Base-by-base conservation (phyloP, 1,140 invertebrate genomes). In the Camponotus pennsylvanicus region DNA sequence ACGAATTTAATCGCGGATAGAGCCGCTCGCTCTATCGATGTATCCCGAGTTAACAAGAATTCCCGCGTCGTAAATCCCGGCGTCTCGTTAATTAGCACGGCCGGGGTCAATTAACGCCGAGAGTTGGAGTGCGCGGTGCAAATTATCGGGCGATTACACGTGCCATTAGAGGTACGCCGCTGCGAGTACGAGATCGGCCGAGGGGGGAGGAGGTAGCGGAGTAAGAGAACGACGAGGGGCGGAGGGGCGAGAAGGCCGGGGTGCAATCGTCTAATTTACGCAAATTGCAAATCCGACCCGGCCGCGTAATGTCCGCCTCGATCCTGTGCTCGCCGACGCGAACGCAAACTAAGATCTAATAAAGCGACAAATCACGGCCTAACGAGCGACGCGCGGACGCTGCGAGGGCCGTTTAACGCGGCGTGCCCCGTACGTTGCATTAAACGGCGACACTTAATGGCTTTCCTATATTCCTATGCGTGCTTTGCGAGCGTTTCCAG, bases 321-420 rank as follows among this genome's bases (percentile, higher is more conserved):
- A 89, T 92, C 86, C 73, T 75, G 57, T 64, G 66, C 73, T 32
- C 49, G 61, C n/a, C 59, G 69, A n/a, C 59, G 69, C 76, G 49
- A 21, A 52, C 80, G 84, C 89, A 92, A 94, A 92, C 93, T 93
- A 95, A 95, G 94, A 95, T 95, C 94, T 95, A 95, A 95, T 95
- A 95, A 95, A 95, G 94, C 94, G 92, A 95, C 94, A 95, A 95
- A 95, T 95, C 94, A 95, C 94, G 95, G 92, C 78, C 92, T 93
- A 94, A 94, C 92, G 89, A 91, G 89, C 90, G 82, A 85, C 89
- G 86, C 84, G 84, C 89, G 78, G 86, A 85, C 79, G 87, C 78
- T 86, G 89, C 73, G 76, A 88, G 90, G 84, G 85, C 89, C 75
- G 80, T 64, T 89, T 88, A 90, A 90, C 88, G 86, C 85, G 79